phyloP scores from a whole-genome alignment of 2,888 invertebrate genomes.

The Galeruca laticollis region DNA sequence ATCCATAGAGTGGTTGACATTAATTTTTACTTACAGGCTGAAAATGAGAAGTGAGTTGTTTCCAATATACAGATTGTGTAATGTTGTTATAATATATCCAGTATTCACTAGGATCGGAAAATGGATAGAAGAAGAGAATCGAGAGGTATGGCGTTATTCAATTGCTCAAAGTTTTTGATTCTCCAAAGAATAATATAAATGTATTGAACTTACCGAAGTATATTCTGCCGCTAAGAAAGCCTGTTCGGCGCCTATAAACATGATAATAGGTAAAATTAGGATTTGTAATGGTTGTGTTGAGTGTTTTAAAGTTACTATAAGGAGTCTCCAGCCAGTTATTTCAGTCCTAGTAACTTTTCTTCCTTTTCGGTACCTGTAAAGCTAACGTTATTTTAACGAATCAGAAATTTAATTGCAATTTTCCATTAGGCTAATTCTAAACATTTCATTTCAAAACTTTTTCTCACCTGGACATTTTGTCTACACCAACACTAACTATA shows the following conservation, averaged over 20 bases:
- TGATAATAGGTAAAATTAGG: conserved; percentile 88
- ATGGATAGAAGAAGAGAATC: no score
- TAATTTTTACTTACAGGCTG: no score
- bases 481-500: conserved; percentile 83
- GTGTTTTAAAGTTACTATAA: conserved; percentile 84
- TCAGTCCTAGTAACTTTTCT: conserved; percentile 73
- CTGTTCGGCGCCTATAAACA: conserved; percentile 94
- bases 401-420: not conserved
- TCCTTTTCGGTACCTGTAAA: conserved; percentile 72
- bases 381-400: conserved; percentile 26
- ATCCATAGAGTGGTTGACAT: no score
- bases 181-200: no score
- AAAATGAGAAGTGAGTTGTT: no score
- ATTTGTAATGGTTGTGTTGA: conserved; percentile 83
- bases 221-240: conserved; percentile 91
- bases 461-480: conserved; percentile 79
- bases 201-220: conserved; percentile 80
- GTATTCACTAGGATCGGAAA: no score
- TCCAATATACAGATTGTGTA: no score
- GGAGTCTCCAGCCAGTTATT: conserved; percentile 74
- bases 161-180: no score
- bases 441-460: not conserved
- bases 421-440: conserved; percentile 4
- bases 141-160: no score
- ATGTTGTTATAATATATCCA: no score